These are phyloP conservation scores for Caenorhabditis plicata DNA, from an alignment of 2,888 invertebrate genomes.

Conservation along the genomic window DNA sequence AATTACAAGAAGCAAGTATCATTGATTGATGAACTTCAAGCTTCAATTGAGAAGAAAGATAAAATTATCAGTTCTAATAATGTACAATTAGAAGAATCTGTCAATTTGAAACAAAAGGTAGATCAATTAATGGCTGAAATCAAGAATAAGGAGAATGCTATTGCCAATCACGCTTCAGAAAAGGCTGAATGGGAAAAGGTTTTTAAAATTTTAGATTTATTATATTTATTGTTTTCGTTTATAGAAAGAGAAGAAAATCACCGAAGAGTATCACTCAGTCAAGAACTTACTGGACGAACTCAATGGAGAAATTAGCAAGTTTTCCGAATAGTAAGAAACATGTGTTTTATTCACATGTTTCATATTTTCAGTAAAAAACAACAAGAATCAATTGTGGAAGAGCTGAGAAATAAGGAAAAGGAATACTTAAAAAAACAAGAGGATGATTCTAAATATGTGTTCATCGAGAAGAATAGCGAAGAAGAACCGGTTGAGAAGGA, in stretches of 20 bases:
- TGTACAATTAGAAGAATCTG: no score
- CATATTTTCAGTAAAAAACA: conserved; percentile 22
- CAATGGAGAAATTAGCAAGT: conserved; percentile 12
- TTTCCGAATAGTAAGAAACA: conserved; percentile 13
- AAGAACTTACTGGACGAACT: conserved; percentile 6
- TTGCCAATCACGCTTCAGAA: conserved; percentile 2
- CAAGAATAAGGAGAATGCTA: neutral
- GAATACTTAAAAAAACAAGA: neutral
- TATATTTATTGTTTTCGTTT: neutral
- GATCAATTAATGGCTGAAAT: neutral
- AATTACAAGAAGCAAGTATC: no score
- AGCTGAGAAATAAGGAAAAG: conserved; percentile 4
- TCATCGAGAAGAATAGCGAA: conserved; percentile 12
- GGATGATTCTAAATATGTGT: conserved; percentile 3
- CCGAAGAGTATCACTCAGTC: conserved; percentile 1
- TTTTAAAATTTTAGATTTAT: neutral
- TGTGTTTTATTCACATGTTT: neutral
- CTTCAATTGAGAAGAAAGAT: no score
- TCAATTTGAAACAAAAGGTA: no score
- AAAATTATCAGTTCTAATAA: no score
- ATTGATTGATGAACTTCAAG: no score
- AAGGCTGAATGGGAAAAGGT: neutral
- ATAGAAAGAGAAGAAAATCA: neutral
- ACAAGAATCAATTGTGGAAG: conserved; percentile 9
- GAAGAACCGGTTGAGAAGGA: conserved; percentile 4